A percentile compares a stretch with the other conserved stretches of the same genome.
These are phyloP conservation scores for Rhinopithecus roxellana DNA, from an alignment of 2,113 vertebrate species.

Conservation along the genomic window DNA sequence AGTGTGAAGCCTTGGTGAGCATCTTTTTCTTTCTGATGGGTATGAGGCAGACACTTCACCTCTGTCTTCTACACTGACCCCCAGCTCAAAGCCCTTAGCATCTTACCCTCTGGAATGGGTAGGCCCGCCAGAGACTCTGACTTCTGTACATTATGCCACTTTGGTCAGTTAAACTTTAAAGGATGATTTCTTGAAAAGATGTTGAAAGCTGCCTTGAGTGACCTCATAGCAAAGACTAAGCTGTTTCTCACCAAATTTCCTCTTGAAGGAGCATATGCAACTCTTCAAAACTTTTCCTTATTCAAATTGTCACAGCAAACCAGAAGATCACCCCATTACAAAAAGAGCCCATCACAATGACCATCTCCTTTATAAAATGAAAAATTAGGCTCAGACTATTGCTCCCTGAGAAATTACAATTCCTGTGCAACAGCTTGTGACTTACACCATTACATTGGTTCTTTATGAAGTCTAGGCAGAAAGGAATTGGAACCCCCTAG, in stretches of 20 bases:
- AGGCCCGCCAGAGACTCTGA: not conserved
- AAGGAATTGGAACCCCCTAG: not conserved
- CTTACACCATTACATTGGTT: not conserved
- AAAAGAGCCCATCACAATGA: not conserved
- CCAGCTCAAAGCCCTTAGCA: not conserved
- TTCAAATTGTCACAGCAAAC: slow-evolving; percentile 5
- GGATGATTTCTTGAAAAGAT: slow-evolving; percentile 51
- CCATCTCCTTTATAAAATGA: not conserved
- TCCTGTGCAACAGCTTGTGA: not conserved
- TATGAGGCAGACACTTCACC: not conserved
- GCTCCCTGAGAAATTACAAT: not conserved
- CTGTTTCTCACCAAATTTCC: slow-evolving; percentile 60
- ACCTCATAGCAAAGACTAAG: slow-evolving; percentile 52
- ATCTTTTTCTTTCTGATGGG: not conserved
- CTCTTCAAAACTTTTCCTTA: slow-evolving; percentile 40
- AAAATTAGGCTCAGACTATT: not conserved
- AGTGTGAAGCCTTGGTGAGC: not conserved
- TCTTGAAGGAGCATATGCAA: slow-evolving; percentile 40
- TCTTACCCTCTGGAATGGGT: not conserved
- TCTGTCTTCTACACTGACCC: not conserved
- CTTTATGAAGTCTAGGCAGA: not conserved
- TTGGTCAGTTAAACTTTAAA: slow-evolving; percentile 61
- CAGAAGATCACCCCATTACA: not conserved
- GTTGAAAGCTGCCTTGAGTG: slow-evolving; percentile 63
- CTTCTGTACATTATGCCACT: not conserved